These are phyloP conservation scores for Podiceps cristatus DNA, from an alignment of 2,113 vertebrate genomes.

Conservation along the genomic window DNA sequence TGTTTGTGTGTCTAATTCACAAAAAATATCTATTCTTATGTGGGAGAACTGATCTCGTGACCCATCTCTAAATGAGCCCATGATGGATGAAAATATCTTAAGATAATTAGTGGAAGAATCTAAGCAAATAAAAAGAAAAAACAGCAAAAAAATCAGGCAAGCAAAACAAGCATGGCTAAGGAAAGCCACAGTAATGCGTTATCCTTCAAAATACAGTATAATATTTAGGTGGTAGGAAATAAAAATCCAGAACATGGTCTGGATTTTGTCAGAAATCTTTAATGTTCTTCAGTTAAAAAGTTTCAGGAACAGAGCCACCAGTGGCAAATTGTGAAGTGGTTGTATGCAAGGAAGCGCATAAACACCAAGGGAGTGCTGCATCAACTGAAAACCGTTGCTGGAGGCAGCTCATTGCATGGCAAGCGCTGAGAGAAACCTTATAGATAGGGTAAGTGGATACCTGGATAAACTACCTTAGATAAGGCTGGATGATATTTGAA, in stretches of 20 bases:
- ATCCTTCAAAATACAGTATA: background rate
- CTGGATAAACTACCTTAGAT: background rate
- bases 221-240: background rate
- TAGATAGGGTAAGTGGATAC: fast-evolving
- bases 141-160: background rate
- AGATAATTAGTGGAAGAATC: background rate
- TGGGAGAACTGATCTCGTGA: background rate
- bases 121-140: constrained; percentile 8
- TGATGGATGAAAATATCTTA: background rate
- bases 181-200: background rate
- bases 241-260: background rate
- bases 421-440: background rate
- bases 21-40: background rate
- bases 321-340: background rate
- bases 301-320: background rate
- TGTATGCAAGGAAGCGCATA: background rate
- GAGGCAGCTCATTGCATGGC: background rate
- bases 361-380: background rate
- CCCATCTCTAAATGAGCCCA: background rate
- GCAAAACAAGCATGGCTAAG: background rate
- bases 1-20: background rate
- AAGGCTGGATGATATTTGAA: background rate
- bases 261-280: background rate
- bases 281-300: background rate
- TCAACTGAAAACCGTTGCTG: background rate